Conservation (phyloP, 2,113 vertebrate species). For the Hippotragus niger region DNA sequence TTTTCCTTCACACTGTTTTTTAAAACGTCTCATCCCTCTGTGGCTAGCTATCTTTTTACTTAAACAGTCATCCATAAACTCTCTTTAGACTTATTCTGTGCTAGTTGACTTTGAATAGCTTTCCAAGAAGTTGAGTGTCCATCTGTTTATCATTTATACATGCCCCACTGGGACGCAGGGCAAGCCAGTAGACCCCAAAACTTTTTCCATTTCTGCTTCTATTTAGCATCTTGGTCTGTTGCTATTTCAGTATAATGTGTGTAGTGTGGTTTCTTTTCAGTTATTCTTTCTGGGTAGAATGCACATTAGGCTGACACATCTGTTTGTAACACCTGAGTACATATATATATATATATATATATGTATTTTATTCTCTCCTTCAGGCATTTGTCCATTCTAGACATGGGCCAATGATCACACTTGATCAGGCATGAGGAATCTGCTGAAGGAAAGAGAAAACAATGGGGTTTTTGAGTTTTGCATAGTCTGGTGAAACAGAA, state of each 20-base stretch:
- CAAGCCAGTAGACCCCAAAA: background rate
- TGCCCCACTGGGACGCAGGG: background rate
- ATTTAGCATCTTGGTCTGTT: background rate
- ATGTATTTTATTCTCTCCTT: background rate
- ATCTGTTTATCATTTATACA: background rate
- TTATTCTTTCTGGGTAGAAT: background rate
- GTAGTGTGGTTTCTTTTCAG: background rate
- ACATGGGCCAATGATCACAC: background rate
- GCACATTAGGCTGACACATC: background rate
- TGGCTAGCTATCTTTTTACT: background rate
- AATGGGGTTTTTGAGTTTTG: background rate
- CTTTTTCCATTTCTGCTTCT: background rate
- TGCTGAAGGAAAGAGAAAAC: background rate
- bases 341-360: too few species aligned
- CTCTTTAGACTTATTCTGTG: background rate
- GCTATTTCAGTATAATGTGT: background rate
- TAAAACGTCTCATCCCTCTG: background rate
- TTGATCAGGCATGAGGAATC: background rate
- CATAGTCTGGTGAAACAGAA: background rate
- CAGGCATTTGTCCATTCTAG: background rate
- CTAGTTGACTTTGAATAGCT: background rate
- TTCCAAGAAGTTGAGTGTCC: background rate
- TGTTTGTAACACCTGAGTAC: background rate
- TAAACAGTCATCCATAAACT: background rate
- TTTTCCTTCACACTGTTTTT: background rate